Evolutionary conservation across 1,140 invertebrate species (phyloP).

Genomic region (Rhizoglyphus robini): DNA sequence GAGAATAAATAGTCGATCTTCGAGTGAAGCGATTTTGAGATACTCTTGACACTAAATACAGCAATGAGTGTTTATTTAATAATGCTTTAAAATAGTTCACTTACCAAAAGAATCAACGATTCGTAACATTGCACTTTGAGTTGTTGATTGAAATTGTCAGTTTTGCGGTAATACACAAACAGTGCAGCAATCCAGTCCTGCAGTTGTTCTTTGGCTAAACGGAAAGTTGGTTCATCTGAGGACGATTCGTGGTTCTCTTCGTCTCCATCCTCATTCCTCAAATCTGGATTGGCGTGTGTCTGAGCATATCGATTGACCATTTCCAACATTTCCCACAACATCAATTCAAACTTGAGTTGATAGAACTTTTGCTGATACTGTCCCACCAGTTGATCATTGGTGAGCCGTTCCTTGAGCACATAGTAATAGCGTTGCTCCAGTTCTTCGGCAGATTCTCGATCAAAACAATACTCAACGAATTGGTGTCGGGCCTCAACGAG

Average conservation of each 20-base stretch:
- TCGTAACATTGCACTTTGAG: conserved; percentile 6
- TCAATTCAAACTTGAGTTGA: conserved; percentile 17
- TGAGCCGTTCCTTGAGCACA: background rate
- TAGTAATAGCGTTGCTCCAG: conserved; percentile 16
- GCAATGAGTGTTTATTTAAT: too few species aligned
- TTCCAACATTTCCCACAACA: background rate
- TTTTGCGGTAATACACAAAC: background rate
- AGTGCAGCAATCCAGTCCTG: conserved; percentile 13
- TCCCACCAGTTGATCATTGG: conserved; percentile 17
- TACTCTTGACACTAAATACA: background rate
- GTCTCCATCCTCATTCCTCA: too few species aligned
- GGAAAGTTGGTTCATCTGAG: background rate
- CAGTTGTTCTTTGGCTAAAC: background rate
- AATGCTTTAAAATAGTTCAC: too few species aligned
- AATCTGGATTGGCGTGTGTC: background rate
- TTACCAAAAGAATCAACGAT: background rate
- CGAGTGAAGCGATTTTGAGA: background rate
- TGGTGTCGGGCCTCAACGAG: conserved; percentile 13
- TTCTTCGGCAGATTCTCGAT: background rate
- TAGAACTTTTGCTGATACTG: background rate
- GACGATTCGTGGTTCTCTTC: too few species aligned
- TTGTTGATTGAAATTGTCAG: background rate
- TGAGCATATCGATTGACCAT: background rate
- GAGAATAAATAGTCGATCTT: conserved; percentile 21
- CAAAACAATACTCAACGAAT: conserved; percentile 4